A percentile compares a stretch with the other conserved stretches of the same genome.
phyloP scores from a whole-genome alignment of 2,888 invertebrate species.

The Euphydryas editha region DNA sequence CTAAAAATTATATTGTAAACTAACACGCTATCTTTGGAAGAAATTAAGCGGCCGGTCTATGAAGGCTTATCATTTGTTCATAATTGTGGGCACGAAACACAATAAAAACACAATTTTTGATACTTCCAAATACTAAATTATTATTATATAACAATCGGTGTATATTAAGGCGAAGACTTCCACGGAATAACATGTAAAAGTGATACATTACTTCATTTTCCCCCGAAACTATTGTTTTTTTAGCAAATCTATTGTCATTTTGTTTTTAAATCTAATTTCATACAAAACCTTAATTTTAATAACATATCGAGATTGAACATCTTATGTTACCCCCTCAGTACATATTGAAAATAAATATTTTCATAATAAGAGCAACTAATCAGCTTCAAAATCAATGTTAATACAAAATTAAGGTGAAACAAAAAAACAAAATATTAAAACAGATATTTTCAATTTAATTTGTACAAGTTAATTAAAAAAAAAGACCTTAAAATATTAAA shows the following conservation, averaged over 20 bases:
- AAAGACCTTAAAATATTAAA: background rate
- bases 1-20: slow-evolving; percentile 67
- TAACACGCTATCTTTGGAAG: slow-evolving; percentile 81
- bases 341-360: background rate
- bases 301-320: slow-evolving; percentile 10
- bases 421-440: slow-evolving; percentile 1
- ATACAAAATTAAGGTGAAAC: background rate
- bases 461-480: slow-evolving; percentile 1
- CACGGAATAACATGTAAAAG: slow-evolving; percentile 12
- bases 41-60: slow-evolving; percentile 70
- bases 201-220: background rate
- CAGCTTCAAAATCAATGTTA: background rate
- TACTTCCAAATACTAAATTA: slow-evolving; percentile 55
- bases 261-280: background rate
- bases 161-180: slow-evolving; percentile 49
- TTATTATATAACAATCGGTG: slow-evolving; percentile 49
- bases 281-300: slow-evolving; percentile 6
- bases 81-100: slow-evolving; percentile 45
- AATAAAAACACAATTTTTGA: slow-evolving; percentile 46
- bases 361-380: background rate
- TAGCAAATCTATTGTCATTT: slow-evolving; percentile 7
- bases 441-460: slow-evolving; percentile 11
- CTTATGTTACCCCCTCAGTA: slow-evolving; percentile 9
- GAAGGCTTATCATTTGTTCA: slow-evolving; percentile 53
- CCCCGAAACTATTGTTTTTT: background rate